These are phyloP conservation scores for Apamea epomidion DNA, from an alignment of 2,888 invertebrate genomes.

Conservation along the genomic window DNA sequence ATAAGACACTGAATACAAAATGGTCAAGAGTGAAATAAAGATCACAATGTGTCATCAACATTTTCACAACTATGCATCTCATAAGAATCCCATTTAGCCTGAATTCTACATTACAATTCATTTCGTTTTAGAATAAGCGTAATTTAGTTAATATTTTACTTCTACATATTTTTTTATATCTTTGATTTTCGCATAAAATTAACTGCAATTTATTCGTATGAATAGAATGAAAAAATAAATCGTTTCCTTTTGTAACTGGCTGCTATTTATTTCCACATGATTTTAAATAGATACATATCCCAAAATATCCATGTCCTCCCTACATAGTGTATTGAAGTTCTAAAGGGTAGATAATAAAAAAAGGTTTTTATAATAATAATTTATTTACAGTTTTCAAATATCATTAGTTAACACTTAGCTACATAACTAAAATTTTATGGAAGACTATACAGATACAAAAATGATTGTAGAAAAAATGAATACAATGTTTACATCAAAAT, in stretches of 20 bases:
- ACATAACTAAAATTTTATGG: constrained; percentile 66
- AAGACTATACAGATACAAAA: constrained; percentile 70
- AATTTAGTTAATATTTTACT: constrained; percentile 81
- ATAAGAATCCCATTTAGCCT: constrained; percentile 57
- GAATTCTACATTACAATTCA: constrained; percentile 60
- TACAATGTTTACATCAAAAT: constrained; percentile 42
- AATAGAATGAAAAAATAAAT: constrained; percentile 85
- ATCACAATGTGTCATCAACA: constrained; percentile 46
- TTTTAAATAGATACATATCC: constrained; percentile 7
- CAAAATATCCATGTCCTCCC: constrained; percentile 12
- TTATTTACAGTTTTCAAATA: constrained; percentile 68
- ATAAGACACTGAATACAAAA: constrained; percentile 34
- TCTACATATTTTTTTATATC: constrained; percentile 82
- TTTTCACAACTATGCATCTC: constrained; percentile 57
- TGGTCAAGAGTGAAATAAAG: constrained; percentile 33
- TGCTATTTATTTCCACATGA: constrained; percentile 69
- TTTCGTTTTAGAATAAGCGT: constrained; percentile 80
- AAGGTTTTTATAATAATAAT: constrained; percentile 52
- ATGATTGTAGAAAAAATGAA: constrained; percentile 44
- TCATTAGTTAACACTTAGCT: constrained; percentile 67
- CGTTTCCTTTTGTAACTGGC: constrained; percentile 83
- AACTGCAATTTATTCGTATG: constrained; percentile 81
- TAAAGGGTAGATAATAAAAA: constrained; percentile 28
- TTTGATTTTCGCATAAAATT: constrained; percentile 78
- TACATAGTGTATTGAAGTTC: not conserved